Conservation (phyloP, 1,140 invertebrate species). For the Oppia nitens region DNA sequence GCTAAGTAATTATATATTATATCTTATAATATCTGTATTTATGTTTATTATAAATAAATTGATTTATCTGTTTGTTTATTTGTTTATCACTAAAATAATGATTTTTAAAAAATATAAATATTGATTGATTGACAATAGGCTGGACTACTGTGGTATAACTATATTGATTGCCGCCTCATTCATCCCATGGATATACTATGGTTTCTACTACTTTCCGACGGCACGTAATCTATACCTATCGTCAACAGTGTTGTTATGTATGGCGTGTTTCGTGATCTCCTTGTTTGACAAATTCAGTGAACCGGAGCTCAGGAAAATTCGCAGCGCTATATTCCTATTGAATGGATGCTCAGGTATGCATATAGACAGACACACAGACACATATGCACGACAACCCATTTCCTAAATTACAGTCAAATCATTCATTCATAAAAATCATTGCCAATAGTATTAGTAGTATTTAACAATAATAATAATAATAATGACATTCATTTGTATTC, state of each 20-base stretch:
- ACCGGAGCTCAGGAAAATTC: conserved; percentile 67
- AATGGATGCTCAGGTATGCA: background rate
- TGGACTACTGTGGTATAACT: conserved; percentile 96
- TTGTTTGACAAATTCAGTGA: conserved; percentile 94
- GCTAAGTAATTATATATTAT: no score
- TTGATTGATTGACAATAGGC: conserved; percentile 35
- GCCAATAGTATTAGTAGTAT: background rate
- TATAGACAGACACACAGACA: no score
- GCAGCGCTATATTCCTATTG: conserved; percentile 79
- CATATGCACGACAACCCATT: no score
- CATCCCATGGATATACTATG: conserved; percentile 97
- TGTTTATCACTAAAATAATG: no score
- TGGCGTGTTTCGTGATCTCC: conserved; percentile 84
- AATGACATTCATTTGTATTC: background rate
- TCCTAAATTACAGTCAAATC: no score
- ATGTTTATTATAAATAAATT: background rate
- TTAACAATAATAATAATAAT: background rate
- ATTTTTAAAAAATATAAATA: no score
- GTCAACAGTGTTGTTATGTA: conserved; percentile 75
- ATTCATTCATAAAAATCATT: background rate
- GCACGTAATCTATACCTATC: conserved; percentile 71
- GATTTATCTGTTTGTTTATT: background rate
- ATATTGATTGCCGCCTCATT: conserved; percentile 94
- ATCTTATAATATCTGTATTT: no score
- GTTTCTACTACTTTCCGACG: conserved; percentile 71